Conservation (phyloP, 2,797 vertebrate species). For the Onychomys leucogaster region DNA sequence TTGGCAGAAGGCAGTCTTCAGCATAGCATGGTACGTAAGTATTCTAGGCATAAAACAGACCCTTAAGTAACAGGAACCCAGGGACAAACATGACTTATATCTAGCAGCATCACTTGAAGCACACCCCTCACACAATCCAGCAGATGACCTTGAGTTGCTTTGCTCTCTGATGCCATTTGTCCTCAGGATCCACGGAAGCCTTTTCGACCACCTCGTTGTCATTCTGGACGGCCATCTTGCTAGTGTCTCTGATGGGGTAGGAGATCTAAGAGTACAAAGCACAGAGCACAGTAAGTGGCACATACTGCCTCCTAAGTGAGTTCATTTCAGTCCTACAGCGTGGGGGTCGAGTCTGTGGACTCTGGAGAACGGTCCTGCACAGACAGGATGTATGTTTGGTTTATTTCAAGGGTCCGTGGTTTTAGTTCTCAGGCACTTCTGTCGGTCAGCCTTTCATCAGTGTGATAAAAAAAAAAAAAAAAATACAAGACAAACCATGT, state of each 20-base stretch:
- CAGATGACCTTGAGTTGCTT: conserved; percentile 88
- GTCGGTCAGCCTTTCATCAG: background rate
- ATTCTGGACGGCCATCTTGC: conserved; percentile 37
- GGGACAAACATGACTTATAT: conserved; percentile 7
- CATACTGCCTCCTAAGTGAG: background rate
- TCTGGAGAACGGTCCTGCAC: background rate
- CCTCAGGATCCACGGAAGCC: conserved; percentile 80
- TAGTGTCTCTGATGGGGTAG: background rate
- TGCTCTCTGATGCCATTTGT: conserved; percentile 86
- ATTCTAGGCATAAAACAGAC: conserved; percentile 33
- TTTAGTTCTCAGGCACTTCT: background rate
- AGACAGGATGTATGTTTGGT: background rate
- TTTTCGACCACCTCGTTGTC: conserved; percentile 66
- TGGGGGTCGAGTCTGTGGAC: background rate
- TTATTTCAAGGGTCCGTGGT: background rate
- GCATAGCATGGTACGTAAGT: background rate
- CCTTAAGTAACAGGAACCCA: conserved; percentile 41
- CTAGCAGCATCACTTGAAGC: conserved; percentile 24
- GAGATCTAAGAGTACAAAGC: conserved; percentile 70
- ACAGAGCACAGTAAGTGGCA: background rate
- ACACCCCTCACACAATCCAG: conserved; percentile 43
- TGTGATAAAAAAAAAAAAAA: background rate
- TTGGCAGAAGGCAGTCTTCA: background rate
- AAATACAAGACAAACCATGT: background rate
- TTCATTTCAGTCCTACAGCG: background rate